Percentiles rank a stretch among this genome's conserved stretches.
Evolutionary conservation across 2,797 vertebrate genomes (phyloP).

Genomic region (Arrhamphus sclerolepis): DNA sequence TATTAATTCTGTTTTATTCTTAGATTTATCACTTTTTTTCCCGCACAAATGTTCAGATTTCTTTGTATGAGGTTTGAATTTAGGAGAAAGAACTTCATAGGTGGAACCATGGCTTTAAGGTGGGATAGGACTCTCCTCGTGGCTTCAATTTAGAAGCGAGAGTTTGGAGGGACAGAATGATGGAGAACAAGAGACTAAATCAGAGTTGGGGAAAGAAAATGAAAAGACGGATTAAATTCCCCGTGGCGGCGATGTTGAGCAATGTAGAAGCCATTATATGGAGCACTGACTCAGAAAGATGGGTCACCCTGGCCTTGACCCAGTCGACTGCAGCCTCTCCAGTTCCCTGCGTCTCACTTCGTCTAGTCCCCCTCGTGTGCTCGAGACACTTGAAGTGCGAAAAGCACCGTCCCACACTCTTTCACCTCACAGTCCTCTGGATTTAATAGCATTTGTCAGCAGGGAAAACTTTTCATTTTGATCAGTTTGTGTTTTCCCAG

Average conservation of each 20-base stretch:
- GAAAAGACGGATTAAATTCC: constrained; percentile 43
- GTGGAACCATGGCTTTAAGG: constrained; percentile 20
- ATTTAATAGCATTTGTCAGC: constrained; percentile 50
- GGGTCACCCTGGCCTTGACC: constrained; percentile 54
- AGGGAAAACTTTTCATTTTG: constrained; percentile 51
- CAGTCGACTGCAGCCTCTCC: constrained; percentile 26
- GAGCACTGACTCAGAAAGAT: constrained; percentile 76
- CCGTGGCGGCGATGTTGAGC: constrained; percentile 38
- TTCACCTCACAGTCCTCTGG: constrained; percentile 17
- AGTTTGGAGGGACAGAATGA: constrained; percentile 37
- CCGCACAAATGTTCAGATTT: no score
- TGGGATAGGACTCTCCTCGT: not conserved
- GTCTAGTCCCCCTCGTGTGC: constrained; percentile 29
- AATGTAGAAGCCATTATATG: constrained; percentile 66
- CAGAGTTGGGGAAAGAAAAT: constrained; percentile 24
- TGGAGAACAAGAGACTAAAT: constrained; percentile 29
- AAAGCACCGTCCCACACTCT: constrained; percentile 34
- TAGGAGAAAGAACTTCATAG: not conserved
- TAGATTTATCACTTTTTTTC: no score
- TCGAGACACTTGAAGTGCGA: constrained; percentile 44
- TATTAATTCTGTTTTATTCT: no score
- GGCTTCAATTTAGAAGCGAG: constrained; percentile 13
- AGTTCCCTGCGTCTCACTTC: constrained; percentile 11
- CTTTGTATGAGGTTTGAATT: constrained; percentile 2
- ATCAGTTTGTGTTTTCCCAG: constrained; percentile 50